Evolutionary conservation across 1,140 invertebrate species (phyloP), one percentile per base, ranked within the genome.

Genomic region (Callitettix versicolor): DNA sequence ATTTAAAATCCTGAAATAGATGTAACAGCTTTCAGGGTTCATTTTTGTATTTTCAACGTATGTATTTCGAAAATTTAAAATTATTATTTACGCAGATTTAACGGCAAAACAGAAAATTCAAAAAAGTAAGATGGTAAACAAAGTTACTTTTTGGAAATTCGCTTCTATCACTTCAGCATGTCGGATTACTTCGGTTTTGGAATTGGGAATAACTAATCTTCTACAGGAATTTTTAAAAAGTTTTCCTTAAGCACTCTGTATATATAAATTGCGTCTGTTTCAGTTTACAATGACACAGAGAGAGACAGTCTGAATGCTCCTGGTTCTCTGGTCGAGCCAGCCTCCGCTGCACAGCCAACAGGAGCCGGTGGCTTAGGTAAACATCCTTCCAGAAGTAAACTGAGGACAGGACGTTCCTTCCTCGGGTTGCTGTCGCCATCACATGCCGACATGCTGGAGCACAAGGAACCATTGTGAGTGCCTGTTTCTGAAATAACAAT

Each of bases 271-370:
- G n/a, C n/a, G n/a, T 53, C 24, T 60, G 55, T 68, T 62, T 6
- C 65, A 76, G 73, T 66, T 48, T 72, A 68, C 62, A 72, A 71
- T 62, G 75, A 72, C 40, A 70, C 73, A 24, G 75, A 76, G 55
- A 70, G 71, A 53, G 75, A 76, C 62, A 75, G 73, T 58, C 58
- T 76, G 63, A 75, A 76, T 67, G 73, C 73, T 22, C 67, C 67
- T 15, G 49, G 62, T n/a, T 65, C 65, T n/a, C 24, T 49, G 22
- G 14, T 22, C 17, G 46, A 57, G 62, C 59, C 17, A 61, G 55
- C 36, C 62, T 24, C 48, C 26, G 20, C 36, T 30, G 1, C 30
- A 36, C 33, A 51, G 36, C 33, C 41, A 24, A 11, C 14, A n/a
- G 34, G 53, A 36, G 48, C 64, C 62, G 52, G 65, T 59, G 41